Conservation (phyloP, 2,113 vertebrate genomes). For the Aptenodytes patagonicus region DNA sequence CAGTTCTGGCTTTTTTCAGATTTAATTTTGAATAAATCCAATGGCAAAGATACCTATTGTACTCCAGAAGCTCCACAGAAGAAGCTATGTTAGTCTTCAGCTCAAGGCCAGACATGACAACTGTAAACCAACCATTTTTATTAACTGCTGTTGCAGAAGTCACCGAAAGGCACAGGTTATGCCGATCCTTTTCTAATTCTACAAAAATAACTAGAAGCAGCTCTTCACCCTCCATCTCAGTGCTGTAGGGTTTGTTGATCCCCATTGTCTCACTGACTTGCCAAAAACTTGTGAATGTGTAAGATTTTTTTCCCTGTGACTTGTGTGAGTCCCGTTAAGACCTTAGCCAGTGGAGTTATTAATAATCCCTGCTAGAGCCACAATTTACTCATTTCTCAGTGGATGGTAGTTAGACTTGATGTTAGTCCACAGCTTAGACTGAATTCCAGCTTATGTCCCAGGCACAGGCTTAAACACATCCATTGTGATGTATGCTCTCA, state of each 20-base stretch:
- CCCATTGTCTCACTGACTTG: background rate
- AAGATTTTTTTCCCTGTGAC: background rate
- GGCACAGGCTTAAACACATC: background rate
- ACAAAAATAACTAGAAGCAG: background rate
- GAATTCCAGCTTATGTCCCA: background rate
- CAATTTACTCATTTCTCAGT: background rate
- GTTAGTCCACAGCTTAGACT: background rate
- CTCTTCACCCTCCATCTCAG: background rate
- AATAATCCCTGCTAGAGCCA: background rate
- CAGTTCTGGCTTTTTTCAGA: background rate
- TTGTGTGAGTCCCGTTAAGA: background rate
- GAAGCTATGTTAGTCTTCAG: background rate
- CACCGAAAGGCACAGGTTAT: background rate
- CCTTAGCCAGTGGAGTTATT: background rate
- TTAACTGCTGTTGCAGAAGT: background rate
- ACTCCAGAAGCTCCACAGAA: background rate
- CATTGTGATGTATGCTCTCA: background rate
- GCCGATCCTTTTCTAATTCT: background rate
- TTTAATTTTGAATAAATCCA: background rate
- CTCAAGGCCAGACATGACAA: background rate
- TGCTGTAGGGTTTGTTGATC: background rate
- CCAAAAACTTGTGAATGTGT: background rate
- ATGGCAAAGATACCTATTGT: background rate
- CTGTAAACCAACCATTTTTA: background rate
- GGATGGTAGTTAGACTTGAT: background rate